Percentiles rank a stretch among this genome's conserved stretches.
These are phyloP conservation scores for Clitarchus hookeri DNA, from an alignment of 2,888 invertebrate genomes.

Conservation along the genomic window DNA sequence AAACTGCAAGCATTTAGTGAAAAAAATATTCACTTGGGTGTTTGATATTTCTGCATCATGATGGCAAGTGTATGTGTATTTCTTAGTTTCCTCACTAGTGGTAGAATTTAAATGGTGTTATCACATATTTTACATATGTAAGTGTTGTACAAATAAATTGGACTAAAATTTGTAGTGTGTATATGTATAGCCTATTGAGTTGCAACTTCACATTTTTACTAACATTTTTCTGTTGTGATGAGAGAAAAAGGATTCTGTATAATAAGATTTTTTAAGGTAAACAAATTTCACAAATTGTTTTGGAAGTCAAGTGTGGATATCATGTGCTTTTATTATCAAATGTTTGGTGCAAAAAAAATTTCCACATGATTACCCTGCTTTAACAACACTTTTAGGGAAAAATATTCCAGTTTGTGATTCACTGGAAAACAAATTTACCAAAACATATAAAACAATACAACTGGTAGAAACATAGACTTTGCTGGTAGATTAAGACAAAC, in stretches of 20 bases:
- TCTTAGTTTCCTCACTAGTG: no score
- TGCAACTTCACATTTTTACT: no score
- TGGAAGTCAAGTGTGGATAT: slow-evolving; percentile 6
- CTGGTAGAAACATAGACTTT: background rate
- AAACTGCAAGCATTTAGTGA: no score
- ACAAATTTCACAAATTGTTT: background rate
- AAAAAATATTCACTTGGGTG: no score
- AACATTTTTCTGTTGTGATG: background rate
- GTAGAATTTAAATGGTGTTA: no score
- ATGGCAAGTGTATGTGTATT: no score
- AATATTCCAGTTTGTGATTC: background rate
- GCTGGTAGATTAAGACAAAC: background rate
- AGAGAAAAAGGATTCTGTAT: background rate
- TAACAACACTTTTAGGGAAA: background rate
- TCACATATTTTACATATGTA: no score
- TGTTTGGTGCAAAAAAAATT: background rate
- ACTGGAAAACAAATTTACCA: background rate
- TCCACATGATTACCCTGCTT: slow-evolving; percentile 7
- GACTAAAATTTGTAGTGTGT: no score
- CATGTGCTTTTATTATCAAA: slow-evolving; percentile 8
- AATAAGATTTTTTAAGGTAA: background rate
- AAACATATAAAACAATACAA: background rate
- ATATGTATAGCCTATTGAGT: no score
- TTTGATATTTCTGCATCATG: no score
- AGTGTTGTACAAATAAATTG: no score